A percentile compares a stretch with the other conserved stretches of the same genome.
Conservation (phyloP, 2,888 invertebrate species). For the Macropis europaea region DNA sequence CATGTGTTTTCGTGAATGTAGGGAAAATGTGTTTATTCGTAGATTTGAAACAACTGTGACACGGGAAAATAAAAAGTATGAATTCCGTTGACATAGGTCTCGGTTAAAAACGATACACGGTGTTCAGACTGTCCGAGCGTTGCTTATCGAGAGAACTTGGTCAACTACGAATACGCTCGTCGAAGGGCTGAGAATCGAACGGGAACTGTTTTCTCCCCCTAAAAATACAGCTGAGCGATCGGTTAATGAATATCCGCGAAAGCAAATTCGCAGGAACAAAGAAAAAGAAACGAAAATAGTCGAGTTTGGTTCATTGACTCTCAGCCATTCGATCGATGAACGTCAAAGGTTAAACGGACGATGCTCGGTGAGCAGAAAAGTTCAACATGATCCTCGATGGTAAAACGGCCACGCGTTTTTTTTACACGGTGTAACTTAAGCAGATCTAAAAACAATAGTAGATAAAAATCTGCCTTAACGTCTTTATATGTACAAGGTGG, state of each 20-base stretch:
- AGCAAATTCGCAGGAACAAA: too few species aligned
- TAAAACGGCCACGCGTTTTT: conserved; percentile 2
- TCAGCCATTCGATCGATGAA: neutral
- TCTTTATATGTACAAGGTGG: conserved; percentile 32
- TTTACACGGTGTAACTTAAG: neutral
- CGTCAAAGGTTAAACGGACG: neutral
- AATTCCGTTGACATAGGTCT: neutral
- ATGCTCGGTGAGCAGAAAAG: neutral
- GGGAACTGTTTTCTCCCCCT: neutral
- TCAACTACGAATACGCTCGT: neutral
- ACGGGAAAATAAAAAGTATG: neutral
- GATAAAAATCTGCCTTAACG: conserved; percentile 19
- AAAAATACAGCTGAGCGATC: neutral
- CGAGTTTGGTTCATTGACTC: neutral
- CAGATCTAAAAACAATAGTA: conserved; percentile 7
- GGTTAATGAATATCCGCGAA: neutral
- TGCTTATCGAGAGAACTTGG: neutral
- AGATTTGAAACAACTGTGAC: neutral
- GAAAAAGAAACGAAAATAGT: too few species aligned
- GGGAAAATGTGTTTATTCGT: neutral
- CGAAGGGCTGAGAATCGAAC: neutral
- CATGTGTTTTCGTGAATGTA: neutral
- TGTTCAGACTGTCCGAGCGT: neutral
- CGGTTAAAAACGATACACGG: neutral
- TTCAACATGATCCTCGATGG: neutral